A percentile compares a stretch with the other conserved stretches of the same genome.
Conservation (phyloP, 2,113 vertebrate species). For the Pantherophis guttatus region DNA sequence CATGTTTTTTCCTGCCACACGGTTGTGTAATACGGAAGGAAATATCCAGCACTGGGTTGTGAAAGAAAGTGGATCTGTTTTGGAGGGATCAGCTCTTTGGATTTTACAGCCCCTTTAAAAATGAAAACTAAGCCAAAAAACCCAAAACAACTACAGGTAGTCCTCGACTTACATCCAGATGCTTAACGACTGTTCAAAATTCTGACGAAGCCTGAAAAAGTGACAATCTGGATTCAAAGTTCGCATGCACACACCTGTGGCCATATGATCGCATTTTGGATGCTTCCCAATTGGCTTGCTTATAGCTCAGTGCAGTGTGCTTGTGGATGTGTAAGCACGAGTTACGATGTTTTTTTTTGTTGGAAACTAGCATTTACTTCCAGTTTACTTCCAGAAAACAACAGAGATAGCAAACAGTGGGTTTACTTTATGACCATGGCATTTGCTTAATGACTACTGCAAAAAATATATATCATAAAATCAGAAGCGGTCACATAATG, state of each 20-base stretch:
- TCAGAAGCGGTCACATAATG: not conserved
- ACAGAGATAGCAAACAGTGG: not conserved
- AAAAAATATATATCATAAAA: not conserved
- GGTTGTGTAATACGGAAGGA: not conserved
- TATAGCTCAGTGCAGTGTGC: not conserved
- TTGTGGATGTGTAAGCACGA: too few species aligned
- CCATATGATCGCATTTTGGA: not conserved
- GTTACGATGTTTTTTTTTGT: too few species aligned
- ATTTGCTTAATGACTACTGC: not conserved
- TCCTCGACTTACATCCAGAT: not conserved
- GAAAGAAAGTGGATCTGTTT: not conserved
- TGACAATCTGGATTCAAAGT: not conserved
- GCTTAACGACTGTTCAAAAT: not conserved
- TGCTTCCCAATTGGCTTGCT: not conserved
- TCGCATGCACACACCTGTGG: not conserved
- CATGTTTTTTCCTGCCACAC: not conserved
- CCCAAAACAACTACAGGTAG: not conserved
- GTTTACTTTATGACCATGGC: not conserved
- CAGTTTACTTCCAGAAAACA: not conserved
- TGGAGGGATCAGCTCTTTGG: not conserved
- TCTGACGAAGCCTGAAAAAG: not conserved
- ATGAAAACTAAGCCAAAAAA: not conserved
- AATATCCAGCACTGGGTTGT: not conserved
- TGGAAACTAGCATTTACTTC: not conserved
- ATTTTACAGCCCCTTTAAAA: not conserved